phyloP scores from a whole-genome alignment of 2,888 invertebrate species.

The Diplazon laetatorius region DNA sequence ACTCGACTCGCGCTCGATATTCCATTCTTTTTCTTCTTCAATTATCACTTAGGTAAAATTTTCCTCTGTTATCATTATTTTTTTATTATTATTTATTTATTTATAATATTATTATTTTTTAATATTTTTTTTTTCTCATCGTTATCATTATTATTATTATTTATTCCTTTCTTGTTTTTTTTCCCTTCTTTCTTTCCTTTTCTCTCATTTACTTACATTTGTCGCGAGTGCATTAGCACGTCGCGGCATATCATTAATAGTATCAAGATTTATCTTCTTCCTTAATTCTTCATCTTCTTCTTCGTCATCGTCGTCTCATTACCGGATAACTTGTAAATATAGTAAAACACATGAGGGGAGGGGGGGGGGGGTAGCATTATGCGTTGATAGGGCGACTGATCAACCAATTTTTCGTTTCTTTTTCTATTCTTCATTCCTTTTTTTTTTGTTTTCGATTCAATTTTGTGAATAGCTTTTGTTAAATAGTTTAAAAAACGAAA shows the following conservation, averaged over 20 bases:
- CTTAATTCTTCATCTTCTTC: constrained; percentile 35
- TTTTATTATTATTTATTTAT: too few relatives aligned
- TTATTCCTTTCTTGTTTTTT: constrained; percentile 32
- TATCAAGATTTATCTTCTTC: constrained; percentile 59
- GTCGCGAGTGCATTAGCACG: constrained; percentile 70
- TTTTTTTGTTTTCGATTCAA: too few relatives aligned
- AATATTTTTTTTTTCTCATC: too few relatives aligned
- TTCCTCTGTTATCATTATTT: constrained; percentile 54
- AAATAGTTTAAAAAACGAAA: too few relatives aligned
- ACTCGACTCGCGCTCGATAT: constrained; percentile 74
- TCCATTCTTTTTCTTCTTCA: constrained; percentile 57
- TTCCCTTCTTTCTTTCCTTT: too few relatives aligned
- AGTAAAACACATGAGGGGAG: constrained; percentile 75
- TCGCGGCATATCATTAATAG: constrained; percentile 74
- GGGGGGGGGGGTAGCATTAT: too few relatives aligned
- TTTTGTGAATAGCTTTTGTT: constrained; percentile 76
- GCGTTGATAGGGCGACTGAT: constrained; percentile 73
- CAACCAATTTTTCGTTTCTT: constrained; percentile 71
- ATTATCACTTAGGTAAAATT: constrained; percentile 75
- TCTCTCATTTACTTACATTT: constrained; percentile 68
- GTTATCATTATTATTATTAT: too few relatives aligned
- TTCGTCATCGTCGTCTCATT: constrained; percentile 70
- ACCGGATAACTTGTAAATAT: constrained; percentile 77
- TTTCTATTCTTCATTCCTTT: too few relatives aligned
- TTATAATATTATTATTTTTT: too few relatives aligned